Percentiles rank a stretch among this genome's conserved stretches.
Evolutionary conservation across 1,140 invertebrate genomes (phyloP).

Genomic region (Zaprionus gabonicus): DNA sequence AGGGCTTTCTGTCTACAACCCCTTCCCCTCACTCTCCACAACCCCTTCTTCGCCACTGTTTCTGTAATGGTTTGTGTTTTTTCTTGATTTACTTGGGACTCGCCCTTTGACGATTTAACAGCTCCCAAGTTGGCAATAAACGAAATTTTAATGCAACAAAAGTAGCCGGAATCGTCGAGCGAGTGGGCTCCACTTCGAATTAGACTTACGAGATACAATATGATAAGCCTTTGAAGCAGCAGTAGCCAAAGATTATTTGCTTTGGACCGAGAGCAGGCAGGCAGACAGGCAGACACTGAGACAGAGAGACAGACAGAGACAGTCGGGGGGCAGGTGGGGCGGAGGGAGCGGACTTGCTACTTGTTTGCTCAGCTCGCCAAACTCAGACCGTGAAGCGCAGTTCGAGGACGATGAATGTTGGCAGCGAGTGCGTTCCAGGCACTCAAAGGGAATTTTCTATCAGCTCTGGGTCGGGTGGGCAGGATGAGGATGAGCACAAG

Average conservation of each 20-base stretch:
- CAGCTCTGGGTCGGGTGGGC: slow-evolving; percentile 2
- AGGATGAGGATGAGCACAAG: neutral
- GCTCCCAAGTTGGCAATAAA: slow-evolving; percentile 51
- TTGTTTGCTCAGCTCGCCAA: slow-evolving; percentile 35
- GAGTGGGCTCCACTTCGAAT: slow-evolving; percentile 35
- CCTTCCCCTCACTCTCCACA: rapidly evolving
- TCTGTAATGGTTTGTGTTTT: neutral
- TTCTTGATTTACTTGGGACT: slow-evolving; percentile 21
- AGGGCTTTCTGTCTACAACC: too few relatives aligned
- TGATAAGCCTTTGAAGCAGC: slow-evolving; percentile 48
- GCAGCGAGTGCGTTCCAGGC: slow-evolving; percentile 16
- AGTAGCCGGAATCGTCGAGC: slow-evolving; percentile 20
- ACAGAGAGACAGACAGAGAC: neutral
- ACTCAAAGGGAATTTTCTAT: slow-evolving; percentile 54
- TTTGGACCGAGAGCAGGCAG: slow-evolving; percentile 14
- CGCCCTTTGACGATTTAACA: slow-evolving; percentile 45
- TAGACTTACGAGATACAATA: slow-evolving; percentile 46
- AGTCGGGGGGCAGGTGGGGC: neutral
- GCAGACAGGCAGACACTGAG: neutral
- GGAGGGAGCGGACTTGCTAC: neutral
- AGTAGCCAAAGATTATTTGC: slow-evolving; percentile 50
- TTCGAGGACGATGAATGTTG: slow-evolving; percentile 41
- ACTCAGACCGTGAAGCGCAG: slow-evolving; percentile 27
- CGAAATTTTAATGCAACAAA: slow-evolving; percentile 51
- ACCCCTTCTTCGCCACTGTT: neutral